These are phyloP conservation scores for Ictalurus punctatus DNA, from an alignment of 2,113 vertebrate species.

Conservation along the genomic window DNA sequence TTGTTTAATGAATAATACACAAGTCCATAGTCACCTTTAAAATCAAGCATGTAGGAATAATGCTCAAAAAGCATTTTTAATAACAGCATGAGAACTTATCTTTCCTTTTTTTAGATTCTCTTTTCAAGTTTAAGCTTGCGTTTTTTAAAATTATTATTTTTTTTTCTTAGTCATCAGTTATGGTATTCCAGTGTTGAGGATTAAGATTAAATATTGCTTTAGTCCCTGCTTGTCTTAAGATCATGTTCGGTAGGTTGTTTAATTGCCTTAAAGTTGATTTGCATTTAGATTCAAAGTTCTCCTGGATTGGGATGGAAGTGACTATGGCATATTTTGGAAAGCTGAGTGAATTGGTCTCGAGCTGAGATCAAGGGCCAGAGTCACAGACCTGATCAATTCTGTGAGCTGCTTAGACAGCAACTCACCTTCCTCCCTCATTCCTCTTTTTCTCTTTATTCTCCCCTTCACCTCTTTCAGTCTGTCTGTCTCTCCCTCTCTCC, in stretches of 20 bases:
- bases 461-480: slow-evolving; percentile 12
- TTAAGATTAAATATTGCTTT: slow-evolving; percentile 23
- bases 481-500: slow-evolving; percentile 16
- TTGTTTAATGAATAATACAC: slow-evolving; percentile 21
- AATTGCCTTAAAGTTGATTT: slow-evolving; percentile 54
- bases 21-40: slow-evolving; percentile 10
- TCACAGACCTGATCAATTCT: slow-evolving; percentile 55
- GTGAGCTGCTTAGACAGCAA: slow-evolving; percentile 51
- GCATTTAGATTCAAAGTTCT: slow-evolving; percentile 57
- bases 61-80: neutral
- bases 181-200: neutral
- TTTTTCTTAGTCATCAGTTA: slow-evolving; percentile 24
- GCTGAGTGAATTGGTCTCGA: slow-evolving; percentile 52
- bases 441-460: neutral
- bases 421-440: slow-evolving; percentile 6
- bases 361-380: slow-evolving; percentile 47
- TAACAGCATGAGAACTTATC: slow-evolving; percentile 5
- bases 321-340: slow-evolving; percentile 45
- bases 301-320: slow-evolving; percentile 44
- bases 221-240: slow-evolving; percentile 40
- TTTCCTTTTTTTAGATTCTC: neutral
- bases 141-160: neutral
- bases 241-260: slow-evolving; percentile 48
- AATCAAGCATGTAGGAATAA: slow-evolving; percentile 2
- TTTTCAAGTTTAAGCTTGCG: neutral